These are phyloP conservation scores for Yponomeuta evonymella DNA, from an alignment of 2,888 invertebrate genomes.

Conservation along the genomic window DNA sequence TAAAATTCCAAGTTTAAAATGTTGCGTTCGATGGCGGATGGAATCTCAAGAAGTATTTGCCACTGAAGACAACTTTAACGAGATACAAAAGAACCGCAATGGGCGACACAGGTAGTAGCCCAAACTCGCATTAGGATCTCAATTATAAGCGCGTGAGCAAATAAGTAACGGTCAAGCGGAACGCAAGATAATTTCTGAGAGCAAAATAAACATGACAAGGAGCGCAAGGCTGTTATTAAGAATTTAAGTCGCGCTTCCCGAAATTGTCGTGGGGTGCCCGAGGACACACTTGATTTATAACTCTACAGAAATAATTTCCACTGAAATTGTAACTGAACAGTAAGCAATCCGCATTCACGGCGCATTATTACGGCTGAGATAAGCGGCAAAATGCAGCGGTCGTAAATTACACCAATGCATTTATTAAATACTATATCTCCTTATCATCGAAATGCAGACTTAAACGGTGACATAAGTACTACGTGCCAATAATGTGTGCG, in stretches of 20 bases:
- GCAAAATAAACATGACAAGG: conserved; percentile 58
- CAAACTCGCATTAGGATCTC: conserved; percentile 42
- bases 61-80: neutral
- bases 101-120: neutral
- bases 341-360: conserved; percentile 41
- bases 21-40: neutral
- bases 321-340: conserved; percentile 40
- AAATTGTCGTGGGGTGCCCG: conserved; percentile 53
- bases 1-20: conserved; percentile 47
- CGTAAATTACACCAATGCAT: conserved; percentile 29
- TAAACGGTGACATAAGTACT: neutral
- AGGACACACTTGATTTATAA: conserved; percentile 54
- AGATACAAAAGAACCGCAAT: conserved; percentile 1
- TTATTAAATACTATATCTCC: conserved; percentile 18
- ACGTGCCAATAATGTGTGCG: neutral
- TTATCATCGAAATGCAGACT: neutral
- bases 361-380: conserved; percentile 40
- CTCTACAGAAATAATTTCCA: conserved; percentile 45
- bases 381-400: conserved; percentile 36
- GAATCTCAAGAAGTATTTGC: neutral
- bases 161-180: conserved; percentile 39
- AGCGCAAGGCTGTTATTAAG: conserved; percentile 62
- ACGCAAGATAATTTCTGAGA: conserved; percentile 49
- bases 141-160: conserved; percentile 51
- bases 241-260: conserved; percentile 59